Conservation (phyloP, 1,140 invertebrate species). For the Streblospio benedicti region DNA sequence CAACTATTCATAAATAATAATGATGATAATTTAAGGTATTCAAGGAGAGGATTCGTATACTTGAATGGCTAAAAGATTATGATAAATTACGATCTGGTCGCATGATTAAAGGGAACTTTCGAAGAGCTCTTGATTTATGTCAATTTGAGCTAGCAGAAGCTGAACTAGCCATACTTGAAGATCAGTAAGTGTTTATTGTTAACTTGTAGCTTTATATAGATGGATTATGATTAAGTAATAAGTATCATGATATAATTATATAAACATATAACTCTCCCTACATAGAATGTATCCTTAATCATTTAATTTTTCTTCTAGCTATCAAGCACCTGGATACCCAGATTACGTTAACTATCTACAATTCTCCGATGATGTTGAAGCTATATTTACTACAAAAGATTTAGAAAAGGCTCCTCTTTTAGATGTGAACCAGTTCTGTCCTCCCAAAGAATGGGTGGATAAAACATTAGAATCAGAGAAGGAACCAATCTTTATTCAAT, state of each 20-base stretch:
- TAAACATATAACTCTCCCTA: background rate
- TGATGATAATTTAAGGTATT: constrained; percentile 29
- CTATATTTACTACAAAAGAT: constrained; percentile 43
- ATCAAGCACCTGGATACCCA: constrained; percentile 25
- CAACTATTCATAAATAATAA: background rate
- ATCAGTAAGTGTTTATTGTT: constrained; percentile 31
- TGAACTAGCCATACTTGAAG: constrained; percentile 42
- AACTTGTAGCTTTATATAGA: background rate
- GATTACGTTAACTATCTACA: constrained; percentile 39
- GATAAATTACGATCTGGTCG: constrained; percentile 44
- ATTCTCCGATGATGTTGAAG: constrained; percentile 44
- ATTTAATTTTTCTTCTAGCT: constrained; percentile 22
- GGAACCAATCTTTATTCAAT: constrained; percentile 22
- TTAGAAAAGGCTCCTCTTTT: constrained; percentile 43
- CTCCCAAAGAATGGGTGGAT: constrained; percentile 32
- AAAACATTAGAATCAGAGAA: constrained; percentile 30
- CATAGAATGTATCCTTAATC: constrained; percentile 8
- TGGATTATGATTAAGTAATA: background rate
- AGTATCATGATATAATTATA: too few relatives aligned
- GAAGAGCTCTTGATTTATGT: constrained; percentile 41
- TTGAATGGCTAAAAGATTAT: constrained; percentile 45
- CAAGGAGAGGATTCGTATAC: constrained; percentile 38
- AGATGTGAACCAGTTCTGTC: constrained; percentile 33
- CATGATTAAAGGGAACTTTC: constrained; percentile 41
- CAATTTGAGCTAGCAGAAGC: constrained; percentile 38